These are phyloP conservation scores for Spodoptera exigua DNA, from an alignment of 2,888 invertebrate genomes.

Conservation along the genomic window DNA sequence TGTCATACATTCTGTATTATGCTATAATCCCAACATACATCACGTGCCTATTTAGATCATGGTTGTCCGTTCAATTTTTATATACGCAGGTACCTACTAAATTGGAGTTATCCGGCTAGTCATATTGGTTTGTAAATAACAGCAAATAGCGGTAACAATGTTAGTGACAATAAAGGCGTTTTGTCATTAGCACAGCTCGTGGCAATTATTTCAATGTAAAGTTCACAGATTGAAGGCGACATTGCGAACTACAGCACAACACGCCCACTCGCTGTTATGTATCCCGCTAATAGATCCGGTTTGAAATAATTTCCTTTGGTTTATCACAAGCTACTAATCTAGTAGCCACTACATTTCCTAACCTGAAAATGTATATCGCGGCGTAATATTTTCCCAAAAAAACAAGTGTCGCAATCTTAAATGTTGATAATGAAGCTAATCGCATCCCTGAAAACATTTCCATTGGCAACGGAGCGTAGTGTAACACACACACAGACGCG, in stretches of 20 bases:
- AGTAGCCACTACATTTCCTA: constrained; percentile 51
- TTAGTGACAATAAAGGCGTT: constrained; percentile 18
- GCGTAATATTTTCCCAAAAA: constrained; percentile 58
- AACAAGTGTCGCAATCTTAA: constrained; percentile 53
- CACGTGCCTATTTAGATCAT: too few species aligned
- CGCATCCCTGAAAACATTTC: constrained; percentile 71
- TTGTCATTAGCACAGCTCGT: constrained; percentile 38
- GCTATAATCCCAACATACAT: too few species aligned
- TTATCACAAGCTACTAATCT: constrained; percentile 57
- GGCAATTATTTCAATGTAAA: constrained; percentile 66
- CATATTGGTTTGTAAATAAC: constrained; percentile 4
- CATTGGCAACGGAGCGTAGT: constrained; percentile 57
- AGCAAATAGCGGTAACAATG: constrained; percentile 1
- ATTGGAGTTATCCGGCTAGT: background rate
- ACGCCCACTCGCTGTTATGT: constrained; percentile 18
- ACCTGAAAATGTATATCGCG: constrained; percentile 53
- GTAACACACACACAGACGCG: constrained; percentile 57
- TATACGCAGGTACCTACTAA: background rate
- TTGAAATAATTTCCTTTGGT: constrained; percentile 62
- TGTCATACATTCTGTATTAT: too few species aligned
- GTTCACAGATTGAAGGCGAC: constrained; percentile 57
- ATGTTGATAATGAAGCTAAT: constrained; percentile 60
- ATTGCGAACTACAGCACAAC: constrained; percentile 21
- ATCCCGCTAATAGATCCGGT: constrained; percentile 54
- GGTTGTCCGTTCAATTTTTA: background rate